Percentiles rank a stretch among this genome's conserved stretches.
phyloP scores from a whole-genome alignment of 1,140 invertebrate genomes.

The Lepeophtheirus salmonis region DNA sequence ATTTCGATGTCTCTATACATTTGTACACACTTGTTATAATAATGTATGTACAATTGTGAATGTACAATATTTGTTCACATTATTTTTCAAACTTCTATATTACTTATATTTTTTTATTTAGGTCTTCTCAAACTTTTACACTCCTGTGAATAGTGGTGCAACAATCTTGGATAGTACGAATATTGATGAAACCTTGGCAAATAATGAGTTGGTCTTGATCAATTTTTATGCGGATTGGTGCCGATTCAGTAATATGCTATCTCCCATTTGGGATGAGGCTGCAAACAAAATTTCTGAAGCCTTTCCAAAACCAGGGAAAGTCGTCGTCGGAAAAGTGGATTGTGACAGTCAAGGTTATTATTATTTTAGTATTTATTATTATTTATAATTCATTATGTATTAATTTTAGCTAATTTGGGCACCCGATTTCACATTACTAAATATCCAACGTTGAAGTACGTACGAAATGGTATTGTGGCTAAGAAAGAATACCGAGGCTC shows the following conservation, averaged over 20 bases:
- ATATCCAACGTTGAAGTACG: conserved; percentile 93
- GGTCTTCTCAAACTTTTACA: conserved; percentile 24
- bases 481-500: conserved; percentile 87
- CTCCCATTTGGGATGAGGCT: conserved; percentile 89
- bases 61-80: neutral
- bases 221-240: conserved; percentile 99
- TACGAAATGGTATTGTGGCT: conserved; percentile 73
- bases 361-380: too few species aligned
- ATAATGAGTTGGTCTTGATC: conserved; percentile 86
- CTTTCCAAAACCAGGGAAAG: conserved; percentile 56
- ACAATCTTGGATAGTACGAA: conserved; percentile 51
- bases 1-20: too few species aligned
- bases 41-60: neutral
- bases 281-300: conserved; percentile 60
- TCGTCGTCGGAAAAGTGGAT: conserved; percentile 89
- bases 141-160: conserved; percentile 37
- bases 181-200: conserved; percentile 58
- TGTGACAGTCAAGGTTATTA: conserved; percentile 70
- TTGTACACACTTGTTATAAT: neutral
- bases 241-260: conserved; percentile 74
- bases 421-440: conserved; percentile 86
- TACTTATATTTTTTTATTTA: conserved; percentile 19
- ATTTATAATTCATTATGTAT: neutral
- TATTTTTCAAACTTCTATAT: neutral
- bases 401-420: conserved; percentile 47